These are phyloP conservation scores for Pyrrhia umbra DNA, from an alignment of 2,888 invertebrate genomes.

Conservation along the genomic window DNA sequence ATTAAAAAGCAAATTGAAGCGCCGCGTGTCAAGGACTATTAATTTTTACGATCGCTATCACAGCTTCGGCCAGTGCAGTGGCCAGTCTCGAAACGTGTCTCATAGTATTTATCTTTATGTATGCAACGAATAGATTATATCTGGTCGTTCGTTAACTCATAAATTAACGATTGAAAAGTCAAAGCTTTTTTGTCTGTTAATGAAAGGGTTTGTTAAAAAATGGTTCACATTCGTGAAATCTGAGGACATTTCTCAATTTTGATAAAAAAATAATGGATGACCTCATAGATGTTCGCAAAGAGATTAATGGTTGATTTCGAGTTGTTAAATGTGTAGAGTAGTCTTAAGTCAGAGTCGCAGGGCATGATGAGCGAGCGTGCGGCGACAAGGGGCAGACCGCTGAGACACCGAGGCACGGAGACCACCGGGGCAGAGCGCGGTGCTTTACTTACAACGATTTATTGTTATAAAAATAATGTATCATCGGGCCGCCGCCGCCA, in stretches of 20 bases:
- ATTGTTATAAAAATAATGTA: slow-evolving; percentile 91
- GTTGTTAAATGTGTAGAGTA: slow-evolving; percentile 56
- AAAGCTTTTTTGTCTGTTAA: slow-evolving; percentile 64
- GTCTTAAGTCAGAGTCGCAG: slow-evolving; percentile 63
- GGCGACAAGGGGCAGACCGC: slow-evolving; percentile 80
- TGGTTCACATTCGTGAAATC: slow-evolving; percentile 54
- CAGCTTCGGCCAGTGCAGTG: slow-evolving; percentile 61
- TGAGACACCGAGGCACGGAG: slow-evolving; percentile 70
- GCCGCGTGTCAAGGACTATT: slow-evolving; percentile 81
- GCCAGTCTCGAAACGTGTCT: slow-evolving; percentile 70
- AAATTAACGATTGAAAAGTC: slow-evolving; percentile 79
- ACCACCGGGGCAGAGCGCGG: slow-evolving; percentile 83
- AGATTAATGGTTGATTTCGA: slow-evolving; percentile 56
- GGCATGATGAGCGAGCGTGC: slow-evolving; percentile 65
- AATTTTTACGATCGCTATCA: slow-evolving; percentile 84
- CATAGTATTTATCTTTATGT: slow-evolving; percentile 77
- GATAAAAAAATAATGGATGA: slow-evolving; percentile 42
- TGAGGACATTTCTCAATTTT: slow-evolving; percentile 42
- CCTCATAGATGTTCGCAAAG: slow-evolving; percentile 45
- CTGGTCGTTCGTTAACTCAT: slow-evolving; percentile 74
- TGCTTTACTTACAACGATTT: slow-evolving; percentile 89
- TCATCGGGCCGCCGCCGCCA: slow-evolving; percentile 80
- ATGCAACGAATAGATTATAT: slow-evolving; percentile 79
- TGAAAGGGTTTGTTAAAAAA: slow-evolving; percentile 65
- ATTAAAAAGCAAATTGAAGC: slow-evolving; percentile 85